A percentile compares a stretch with the other conserved stretches of the same genome.
Evolutionary conservation across 2,888 invertebrate species (phyloP).

Genomic region (Fragum whitleyi): DNA sequence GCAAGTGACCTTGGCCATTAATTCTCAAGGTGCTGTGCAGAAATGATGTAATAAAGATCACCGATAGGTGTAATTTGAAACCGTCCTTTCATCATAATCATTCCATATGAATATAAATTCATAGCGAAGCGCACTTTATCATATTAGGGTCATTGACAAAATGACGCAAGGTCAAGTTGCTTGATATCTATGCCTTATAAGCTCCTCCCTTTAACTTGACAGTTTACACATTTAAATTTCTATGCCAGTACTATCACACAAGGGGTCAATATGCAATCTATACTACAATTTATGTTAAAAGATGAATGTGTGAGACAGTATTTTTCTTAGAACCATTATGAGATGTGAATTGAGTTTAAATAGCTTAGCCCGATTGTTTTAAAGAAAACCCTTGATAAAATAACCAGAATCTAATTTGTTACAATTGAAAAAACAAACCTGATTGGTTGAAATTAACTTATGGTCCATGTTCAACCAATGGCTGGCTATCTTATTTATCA

Average conservation of each 20-base stretch:
- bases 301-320: too few relatives aligned
- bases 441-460: too few relatives aligned
- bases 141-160: conserved; percentile 52
- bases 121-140: conserved; percentile 52
- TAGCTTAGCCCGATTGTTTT: too few relatives aligned
- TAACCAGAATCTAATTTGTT: too few relatives aligned
- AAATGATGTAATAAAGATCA: conserved; percentile 44
- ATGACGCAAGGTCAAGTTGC: conserved; percentile 52
- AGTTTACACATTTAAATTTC: neutral
- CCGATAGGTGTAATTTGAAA: conserved; percentile 35
- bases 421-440: too few relatives aligned
- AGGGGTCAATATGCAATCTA: too few relatives aligned
- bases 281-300: too few relatives aligned
- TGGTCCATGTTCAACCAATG: too few relatives aligned
- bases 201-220: conserved; percentile 39
- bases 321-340: too few relatives aligned
- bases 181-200: conserved; percentile 36
- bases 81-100: conserved; percentile 49
- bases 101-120: conserved; percentile 45
- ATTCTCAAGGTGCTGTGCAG: conserved; percentile 51
- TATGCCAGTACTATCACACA: neutral
- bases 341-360: too few relatives aligned
- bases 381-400: too few relatives aligned
- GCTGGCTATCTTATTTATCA: too few relatives aligned
- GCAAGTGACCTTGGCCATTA: conserved; percentile 35